Evolutionary conservation across 2,797 vertebrate species (phyloP).

Genomic region (Syngnathus acus): DNA sequence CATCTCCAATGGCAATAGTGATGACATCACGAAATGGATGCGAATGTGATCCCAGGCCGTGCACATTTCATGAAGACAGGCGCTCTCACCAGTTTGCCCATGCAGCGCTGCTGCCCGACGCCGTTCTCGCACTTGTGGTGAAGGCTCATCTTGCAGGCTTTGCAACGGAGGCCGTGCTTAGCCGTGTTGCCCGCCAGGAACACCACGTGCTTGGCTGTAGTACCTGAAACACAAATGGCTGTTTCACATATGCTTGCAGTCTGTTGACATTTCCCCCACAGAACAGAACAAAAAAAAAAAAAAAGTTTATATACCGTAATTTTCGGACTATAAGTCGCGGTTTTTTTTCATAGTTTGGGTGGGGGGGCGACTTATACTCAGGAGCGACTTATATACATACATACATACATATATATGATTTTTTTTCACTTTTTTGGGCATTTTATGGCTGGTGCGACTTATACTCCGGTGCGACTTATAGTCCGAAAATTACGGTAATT

Average conservation of each 20-base stretch:
- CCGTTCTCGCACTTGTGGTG: conserved; percentile 92
- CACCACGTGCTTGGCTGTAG: conserved; percentile 69
- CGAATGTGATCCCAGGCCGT: not conserved
- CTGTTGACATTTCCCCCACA: no score
- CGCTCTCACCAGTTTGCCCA: conserved; percentile 94
- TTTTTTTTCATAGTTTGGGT: no score
- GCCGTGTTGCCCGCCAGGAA: conserved; percentile 82
- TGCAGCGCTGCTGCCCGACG: conserved; percentile 85
- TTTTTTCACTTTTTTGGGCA: no score
- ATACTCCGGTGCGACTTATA: no score
- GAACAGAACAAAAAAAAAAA: not conserved
- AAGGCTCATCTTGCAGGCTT: conserved; percentile 98
- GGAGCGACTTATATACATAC: no score
- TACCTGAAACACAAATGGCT: conserved; percentile 47
- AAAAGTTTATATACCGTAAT: no score
- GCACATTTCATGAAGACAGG: not conserved
- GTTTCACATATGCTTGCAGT: not conserved
- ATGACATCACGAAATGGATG: not conserved
- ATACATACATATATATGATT: no score
- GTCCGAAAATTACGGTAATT: no score
- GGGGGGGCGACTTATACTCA: no score
- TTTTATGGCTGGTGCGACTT: no score
- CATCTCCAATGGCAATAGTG: not conserved
- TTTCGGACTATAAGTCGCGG: no score
- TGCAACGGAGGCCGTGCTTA: conserved; percentile 94